Percentiles rank a stretch among this genome's conserved stretches.
Evolutionary conservation across 2,888 invertebrate species (phyloP).

Genomic region (Folsomia manolachei): DNA sequence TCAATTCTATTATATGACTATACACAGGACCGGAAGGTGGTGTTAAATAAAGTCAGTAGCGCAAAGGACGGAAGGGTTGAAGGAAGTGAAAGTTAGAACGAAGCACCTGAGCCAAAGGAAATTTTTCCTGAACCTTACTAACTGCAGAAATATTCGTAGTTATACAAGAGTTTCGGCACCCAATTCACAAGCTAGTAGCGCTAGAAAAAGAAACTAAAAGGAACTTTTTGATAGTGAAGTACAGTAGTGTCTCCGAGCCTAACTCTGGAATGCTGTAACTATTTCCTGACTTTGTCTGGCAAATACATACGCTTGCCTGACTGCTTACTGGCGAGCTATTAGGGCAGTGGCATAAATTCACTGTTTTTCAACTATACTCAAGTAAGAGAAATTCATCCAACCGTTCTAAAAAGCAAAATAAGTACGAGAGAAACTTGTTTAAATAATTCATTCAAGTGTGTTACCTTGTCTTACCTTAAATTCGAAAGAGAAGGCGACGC

Average conservation of each 20-base stretch:
- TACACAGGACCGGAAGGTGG: not conserved
- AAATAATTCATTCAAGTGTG: constrained; percentile 23
- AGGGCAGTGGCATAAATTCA: constrained; percentile 18
- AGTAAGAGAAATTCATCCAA: constrained; percentile 11
- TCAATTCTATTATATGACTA: constrained; percentile 17
- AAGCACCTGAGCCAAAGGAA: constrained; percentile 14
- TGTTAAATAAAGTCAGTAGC: not conserved
- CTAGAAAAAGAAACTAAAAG: too few relatives aligned
- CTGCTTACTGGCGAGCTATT: too few relatives aligned
- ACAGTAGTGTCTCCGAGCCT: not conserved
- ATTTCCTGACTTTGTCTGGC: too few relatives aligned
- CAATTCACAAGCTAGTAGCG: not conserved
- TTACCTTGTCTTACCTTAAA: not conserved
- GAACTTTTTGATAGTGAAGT: too few relatives aligned
- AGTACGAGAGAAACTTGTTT: constrained; percentile 16
- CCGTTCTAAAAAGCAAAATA: constrained; percentile 15
- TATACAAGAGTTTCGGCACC: too few relatives aligned
- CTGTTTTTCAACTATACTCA: constrained; percentile 11
- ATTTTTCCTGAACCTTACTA: not conserved
- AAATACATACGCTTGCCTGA: too few relatives aligned
- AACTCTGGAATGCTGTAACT: constrained; percentile 4
- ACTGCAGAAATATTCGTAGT: not conserved
- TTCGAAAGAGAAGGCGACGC: not conserved
- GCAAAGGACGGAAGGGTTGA: not conserved
- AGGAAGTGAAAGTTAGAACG: constrained; percentile 5